phyloP scores from a whole-genome alignment of 2,888 invertebrate species.

The Lutraria lutraria region DNA sequence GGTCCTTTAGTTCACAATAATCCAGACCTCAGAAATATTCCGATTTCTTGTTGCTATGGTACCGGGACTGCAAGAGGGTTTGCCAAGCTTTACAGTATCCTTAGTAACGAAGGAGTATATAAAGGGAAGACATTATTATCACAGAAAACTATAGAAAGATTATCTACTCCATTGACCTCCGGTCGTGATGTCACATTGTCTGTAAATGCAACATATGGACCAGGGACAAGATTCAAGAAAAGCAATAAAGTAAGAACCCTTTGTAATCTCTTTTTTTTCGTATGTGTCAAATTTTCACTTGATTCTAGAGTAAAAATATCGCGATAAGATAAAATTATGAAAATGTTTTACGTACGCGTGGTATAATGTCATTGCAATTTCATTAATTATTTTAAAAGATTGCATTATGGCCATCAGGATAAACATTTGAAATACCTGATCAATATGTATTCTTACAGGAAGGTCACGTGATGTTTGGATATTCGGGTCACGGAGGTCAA shows the following conservation, averaged over 20 bases:
- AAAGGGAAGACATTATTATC: conserved; percentile 65
- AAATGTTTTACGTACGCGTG: no score
- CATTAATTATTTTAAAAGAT: no score
- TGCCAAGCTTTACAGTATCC: conserved; percentile 81
- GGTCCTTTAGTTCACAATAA: conserved; percentile 58
- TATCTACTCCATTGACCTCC: conserved; percentile 44
- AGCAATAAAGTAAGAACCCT: conserved; percentile 28
- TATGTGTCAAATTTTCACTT: no score
- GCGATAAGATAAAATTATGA: no score
- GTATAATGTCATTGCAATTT: no score
- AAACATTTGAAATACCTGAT: no score
- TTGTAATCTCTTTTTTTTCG: no score
- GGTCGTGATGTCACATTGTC: conserved; percentile 39
- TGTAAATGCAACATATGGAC: conserved; percentile 31
- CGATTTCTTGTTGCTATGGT: conserved; percentile 80
- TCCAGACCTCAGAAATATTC: conserved; percentile 76
- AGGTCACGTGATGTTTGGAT: conserved; percentile 76
- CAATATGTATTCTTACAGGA: conserved; percentile 55
- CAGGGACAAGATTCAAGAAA: conserved; percentile 36
- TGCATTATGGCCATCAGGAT: no score
- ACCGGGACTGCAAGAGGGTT: conserved; percentile 81
- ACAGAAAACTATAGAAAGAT: conserved; percentile 21
- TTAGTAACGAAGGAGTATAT: conserved; percentile 79
- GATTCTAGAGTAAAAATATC: no score
- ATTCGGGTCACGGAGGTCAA: conserved; percentile 87